phyloP scores from a whole-genome alignment of 1,140 invertebrate species.

The Tachypleus tridentatus region DNA sequence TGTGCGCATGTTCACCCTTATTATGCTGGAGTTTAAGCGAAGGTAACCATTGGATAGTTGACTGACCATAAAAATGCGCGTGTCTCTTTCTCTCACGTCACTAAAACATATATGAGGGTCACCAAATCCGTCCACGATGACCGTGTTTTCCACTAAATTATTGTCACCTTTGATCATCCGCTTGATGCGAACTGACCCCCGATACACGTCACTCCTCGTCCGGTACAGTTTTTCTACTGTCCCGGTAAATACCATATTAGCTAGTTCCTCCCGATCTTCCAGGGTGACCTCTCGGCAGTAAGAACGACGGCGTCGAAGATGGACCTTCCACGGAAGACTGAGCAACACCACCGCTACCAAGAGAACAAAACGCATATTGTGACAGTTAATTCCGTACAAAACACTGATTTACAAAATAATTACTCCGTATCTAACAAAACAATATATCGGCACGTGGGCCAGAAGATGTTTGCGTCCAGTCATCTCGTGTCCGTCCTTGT shows the following conservation, averaged over 20 bases:
- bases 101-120: slow-evolving; percentile 17
- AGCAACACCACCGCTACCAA: too few relatives aligned
- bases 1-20: too few relatives aligned
- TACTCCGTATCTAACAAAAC: too few relatives aligned
- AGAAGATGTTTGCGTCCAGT: too few relatives aligned
- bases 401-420: too few relatives aligned
- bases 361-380: too few relatives aligned
- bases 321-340: too few relatives aligned
- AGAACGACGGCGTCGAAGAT: slow-evolving; percentile 3
- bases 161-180: slow-evolving; percentile 19
- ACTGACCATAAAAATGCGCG: slow-evolving; percentile 21
- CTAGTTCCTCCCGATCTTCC: slow-evolving; percentile 23
- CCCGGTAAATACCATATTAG: slow-evolving; percentile 31
- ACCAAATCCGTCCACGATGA: slow-evolving; percentile 25
- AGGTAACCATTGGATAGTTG: background rate
- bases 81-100: slow-evolving; percentile 16
- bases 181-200: slow-evolving; percentile 23
- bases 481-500: too few relatives aligned
- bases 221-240: slow-evolving; percentile 27
- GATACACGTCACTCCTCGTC: slow-evolving; percentile 20
- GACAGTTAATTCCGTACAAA: too few relatives aligned
- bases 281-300: slow-evolving; percentile 20
- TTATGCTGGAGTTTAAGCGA: too few relatives aligned
- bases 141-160: slow-evolving; percentile 19
- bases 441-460: too few relatives aligned